Conservation (phyloP, 1,140 invertebrate species). For the Tetraneura akinire region DNA sequence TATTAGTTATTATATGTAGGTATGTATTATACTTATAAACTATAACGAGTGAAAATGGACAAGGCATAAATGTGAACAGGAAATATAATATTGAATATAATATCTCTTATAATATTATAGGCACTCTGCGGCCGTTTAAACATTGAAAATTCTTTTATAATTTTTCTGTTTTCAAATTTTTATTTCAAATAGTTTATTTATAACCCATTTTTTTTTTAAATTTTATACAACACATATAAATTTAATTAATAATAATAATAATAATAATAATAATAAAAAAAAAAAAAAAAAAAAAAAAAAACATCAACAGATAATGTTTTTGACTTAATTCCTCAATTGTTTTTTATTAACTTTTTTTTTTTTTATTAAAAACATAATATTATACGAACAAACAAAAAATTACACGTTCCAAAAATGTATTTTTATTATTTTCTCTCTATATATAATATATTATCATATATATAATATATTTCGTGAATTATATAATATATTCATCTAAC, state of each 20-base stretch:
- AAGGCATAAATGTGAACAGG: no score
- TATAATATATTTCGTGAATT: constrained; percentile 31
- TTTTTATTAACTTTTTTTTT: constrained; percentile 40
- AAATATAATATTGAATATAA: no score
- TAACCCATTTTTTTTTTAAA: constrained; percentile 30
- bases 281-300: no score
- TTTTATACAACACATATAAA: constrained; percentile 51
- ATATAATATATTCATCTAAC: constrained; percentile 45
- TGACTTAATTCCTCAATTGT: constrained; percentile 46
- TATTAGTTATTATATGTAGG: no score
- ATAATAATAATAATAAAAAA: no score
- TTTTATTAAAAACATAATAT: constrained; percentile 50
- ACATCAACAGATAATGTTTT: constrained; percentile 48
- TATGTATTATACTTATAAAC: no score
- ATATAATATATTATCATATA: constrained; percentile 30
- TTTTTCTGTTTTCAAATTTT: constrained; percentile 44
- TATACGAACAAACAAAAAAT: constrained; percentile 49
- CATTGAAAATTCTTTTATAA: constrained; percentile 21
- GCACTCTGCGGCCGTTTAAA: no score
- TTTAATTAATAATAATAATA: constrained; percentile 44
- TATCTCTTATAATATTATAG: neutral
- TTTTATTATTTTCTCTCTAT: constrained; percentile 45
- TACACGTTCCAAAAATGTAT: constrained; percentile 48
- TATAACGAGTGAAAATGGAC: no score
- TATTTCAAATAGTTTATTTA: constrained; percentile 50